Base-by-base conservation (phyloP, 2,888 invertebrate genomes). In the Mythimna ferrago region DNA sequence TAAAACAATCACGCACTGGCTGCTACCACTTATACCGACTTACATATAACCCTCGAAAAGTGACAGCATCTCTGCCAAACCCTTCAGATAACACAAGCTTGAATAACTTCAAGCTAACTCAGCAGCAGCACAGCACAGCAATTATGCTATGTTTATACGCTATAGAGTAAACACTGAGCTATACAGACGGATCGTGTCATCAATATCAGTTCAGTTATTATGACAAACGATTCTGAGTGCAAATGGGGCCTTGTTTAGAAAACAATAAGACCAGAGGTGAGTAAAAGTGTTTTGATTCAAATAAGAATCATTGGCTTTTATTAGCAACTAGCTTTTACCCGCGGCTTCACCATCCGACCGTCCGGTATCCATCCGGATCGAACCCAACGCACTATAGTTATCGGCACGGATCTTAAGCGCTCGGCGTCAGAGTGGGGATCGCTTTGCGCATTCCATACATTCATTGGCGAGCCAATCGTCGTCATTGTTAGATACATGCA, bases 101-200 rank as follows among this genome's bases (percentile, higher is more conserved):
- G n/a, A 53, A 26, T 26, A 26, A 26, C 26, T 26, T 26, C 26
- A 26, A 26, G 26, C 26, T 26, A 26, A 26, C 26, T 26, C 26
- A 26, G 26, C 26, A 26, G 26, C 26, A 26, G 26, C 26, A 26
- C 2, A 26, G 26, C 26, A 1, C 26, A 26, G 26, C 26, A 53
- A n/a, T 21, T 10, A 54, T 54, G 14, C 14, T 26, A 14, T 80
- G 73, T 81, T 81, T 83, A 81, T 48, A 67, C 41, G 32, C 32
- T 19, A 21, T 54, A 70, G 51, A 35, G 58, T 66, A 78, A 79
- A 81, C 73, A 79, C 53, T 32, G 10, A 35, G 16, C 51, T 54
- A 66, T 61, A 77, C 67, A 78, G 78, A 74, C 62, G 53, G 64
- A 73, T 83, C 21, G 66, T 77, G 71, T 76, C 76, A 83, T 78